A percentile compares a stretch with the other conserved stretches of the same genome.
Evolutionary conservation across 2,113 vertebrate species (phyloP).

Genomic region (Neogale vison): DNA sequence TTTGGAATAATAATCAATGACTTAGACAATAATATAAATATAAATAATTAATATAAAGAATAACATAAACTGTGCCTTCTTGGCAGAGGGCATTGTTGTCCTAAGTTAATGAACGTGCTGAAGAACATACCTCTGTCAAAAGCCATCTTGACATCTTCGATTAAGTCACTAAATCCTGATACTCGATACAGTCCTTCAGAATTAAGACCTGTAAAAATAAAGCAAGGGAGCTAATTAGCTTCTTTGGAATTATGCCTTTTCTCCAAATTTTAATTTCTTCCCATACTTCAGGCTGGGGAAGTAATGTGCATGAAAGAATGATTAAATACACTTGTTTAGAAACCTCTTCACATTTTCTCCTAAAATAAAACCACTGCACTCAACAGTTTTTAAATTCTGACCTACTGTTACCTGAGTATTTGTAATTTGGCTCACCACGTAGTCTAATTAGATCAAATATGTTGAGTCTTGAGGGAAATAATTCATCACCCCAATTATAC

Average conservation of each 20-base stretch:
- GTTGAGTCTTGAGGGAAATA: constrained; percentile 70
- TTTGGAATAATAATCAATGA: background rate
- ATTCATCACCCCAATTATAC: constrained; percentile 71
- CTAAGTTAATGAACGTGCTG: background rate
- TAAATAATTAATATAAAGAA: background rate
- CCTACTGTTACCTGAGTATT: constrained; percentile 27
- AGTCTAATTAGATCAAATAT: constrained; percentile 62
- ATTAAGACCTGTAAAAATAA: constrained; percentile 90
- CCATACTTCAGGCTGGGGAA: background rate
- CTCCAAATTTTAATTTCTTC: constrained; percentile 9
- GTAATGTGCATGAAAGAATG: constrained; percentile 42
- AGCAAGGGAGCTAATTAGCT: constrained; percentile 38
- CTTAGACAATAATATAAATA: constrained; percentile 1
- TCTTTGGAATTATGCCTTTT: constrained; percentile 46
- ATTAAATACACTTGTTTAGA: constrained; percentile 47
- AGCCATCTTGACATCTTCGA: constrained; percentile 98
- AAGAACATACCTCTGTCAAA: constrained; percentile 95
- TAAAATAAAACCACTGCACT: constrained; percentile 65
- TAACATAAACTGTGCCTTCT: background rate
- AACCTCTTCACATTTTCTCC: constrained; percentile 57
- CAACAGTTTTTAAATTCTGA: constrained; percentile 59
- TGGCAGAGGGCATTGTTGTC: background rate
- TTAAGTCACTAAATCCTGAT: constrained; percentile 98
- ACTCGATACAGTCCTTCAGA: constrained; percentile 98
- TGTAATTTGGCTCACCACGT: constrained; percentile 60